Evolutionary conservation across 2,888 invertebrate species (phyloP).

Genomic region (Tridacna crocea): DNA sequence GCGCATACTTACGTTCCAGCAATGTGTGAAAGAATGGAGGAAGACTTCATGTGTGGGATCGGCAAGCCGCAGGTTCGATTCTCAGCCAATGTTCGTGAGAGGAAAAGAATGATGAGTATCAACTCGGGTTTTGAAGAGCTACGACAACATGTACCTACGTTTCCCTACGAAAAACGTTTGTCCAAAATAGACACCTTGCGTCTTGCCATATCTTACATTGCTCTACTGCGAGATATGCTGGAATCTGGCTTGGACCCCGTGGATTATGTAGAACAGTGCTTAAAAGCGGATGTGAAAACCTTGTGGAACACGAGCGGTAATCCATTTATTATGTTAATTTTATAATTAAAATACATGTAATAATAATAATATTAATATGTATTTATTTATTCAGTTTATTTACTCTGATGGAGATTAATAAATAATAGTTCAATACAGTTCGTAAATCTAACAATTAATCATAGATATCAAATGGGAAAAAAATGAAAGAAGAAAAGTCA

Average conservation of each 20-base stretch:
- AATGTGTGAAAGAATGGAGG: constrained; percentile 38
- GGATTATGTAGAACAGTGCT: constrained; percentile 96
- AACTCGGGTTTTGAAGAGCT: constrained; percentile 96
- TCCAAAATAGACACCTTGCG: constrained; percentile 99
- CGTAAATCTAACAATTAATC: no score
- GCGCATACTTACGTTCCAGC: constrained; percentile 30
- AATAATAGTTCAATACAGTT: no score
- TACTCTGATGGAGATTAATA: no score
- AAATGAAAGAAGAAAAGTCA: no score
- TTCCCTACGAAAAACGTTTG: constrained; percentile 98
- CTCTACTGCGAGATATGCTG: constrained; percentile 89
- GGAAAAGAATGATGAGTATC: constrained; percentile 99
- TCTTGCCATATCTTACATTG: constrained; percentile 97
- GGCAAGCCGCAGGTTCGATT: constrained; percentile 88
- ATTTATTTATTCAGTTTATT: no score
- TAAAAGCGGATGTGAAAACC: constrained; percentile 88
- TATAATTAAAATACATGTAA: no score
- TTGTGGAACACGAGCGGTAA: constrained; percentile 98
- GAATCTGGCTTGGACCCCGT: constrained; percentile 94
- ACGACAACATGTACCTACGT: constrained; percentile 98
- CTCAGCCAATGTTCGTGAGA: constrained; percentile 96
- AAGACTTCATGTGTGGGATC: constrained; percentile 43
- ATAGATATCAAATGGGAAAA: no score
- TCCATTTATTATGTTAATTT: no score
- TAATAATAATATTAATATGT: no score